Evolutionary conservation across 1,140 invertebrate genomes (phyloP).

Genomic region (Daktulosphaira vitifoliae): DNA sequence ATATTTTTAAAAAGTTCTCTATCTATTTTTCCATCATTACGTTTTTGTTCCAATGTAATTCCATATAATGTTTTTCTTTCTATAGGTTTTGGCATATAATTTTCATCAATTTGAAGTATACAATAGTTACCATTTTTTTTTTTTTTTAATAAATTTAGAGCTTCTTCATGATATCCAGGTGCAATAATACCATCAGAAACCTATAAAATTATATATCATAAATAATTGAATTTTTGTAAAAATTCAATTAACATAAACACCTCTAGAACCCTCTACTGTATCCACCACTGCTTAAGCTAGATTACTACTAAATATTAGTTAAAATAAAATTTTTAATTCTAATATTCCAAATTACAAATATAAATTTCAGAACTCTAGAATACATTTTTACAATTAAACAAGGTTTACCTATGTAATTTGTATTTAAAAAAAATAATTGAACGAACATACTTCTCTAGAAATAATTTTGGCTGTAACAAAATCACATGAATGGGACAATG

Average conservation of each 20-base stretch:
- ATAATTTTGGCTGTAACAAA: slow-evolving; percentile 55
- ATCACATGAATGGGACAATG: slow-evolving; percentile 88
- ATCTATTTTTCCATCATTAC: slow-evolving; percentile 83
- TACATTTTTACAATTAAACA: background rate
- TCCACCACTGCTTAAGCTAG: no score
- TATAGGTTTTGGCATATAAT: slow-evolving; percentile 66
- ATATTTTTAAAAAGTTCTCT: slow-evolving; percentile 71
- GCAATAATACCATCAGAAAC: slow-evolving; percentile 97
- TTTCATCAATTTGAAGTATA: slow-evolving; percentile 84
- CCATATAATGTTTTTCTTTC: slow-evolving; percentile 88
- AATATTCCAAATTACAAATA: background rate
- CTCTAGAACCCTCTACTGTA: background rate
- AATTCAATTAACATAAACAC: background rate
- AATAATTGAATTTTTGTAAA: slow-evolving; percentile 22
- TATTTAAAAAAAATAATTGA: no score
- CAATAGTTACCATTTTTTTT: slow-evolving; percentile 94
- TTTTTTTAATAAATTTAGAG: slow-evolving; percentile 80
- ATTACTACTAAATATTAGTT: no score
- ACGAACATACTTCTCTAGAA: slow-evolving; percentile 51
- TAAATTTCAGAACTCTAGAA: background rate
- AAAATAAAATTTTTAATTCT: no score
- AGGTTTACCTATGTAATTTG: no score
- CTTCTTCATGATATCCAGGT: slow-evolving; percentile 62
- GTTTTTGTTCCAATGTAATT: slow-evolving; percentile 79
- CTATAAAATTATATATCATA: slow-evolving; percentile 28